Percentiles rank a stretch among this genome's conserved stretches.
phyloP scores from a whole-genome alignment of 2,888 invertebrate genomes.

The Colostygia pectinataria region DNA sequence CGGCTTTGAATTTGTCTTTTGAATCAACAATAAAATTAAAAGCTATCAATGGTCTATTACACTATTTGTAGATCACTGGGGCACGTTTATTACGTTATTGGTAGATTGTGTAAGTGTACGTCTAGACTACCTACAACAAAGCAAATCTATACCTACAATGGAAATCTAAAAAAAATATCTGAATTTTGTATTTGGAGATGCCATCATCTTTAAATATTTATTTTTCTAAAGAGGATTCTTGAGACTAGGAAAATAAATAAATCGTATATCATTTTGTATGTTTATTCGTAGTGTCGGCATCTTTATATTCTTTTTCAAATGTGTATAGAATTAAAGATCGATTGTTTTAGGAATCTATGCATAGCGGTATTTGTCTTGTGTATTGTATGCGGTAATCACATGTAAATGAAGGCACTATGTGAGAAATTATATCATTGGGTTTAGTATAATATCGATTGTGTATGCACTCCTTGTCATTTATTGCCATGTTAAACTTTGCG shows the following conservation, averaged over 20 bases:
- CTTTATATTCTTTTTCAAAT: slow-evolving; percentile 13
- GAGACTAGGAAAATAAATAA: too few relatives aligned
- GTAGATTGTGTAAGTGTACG: not conserved
- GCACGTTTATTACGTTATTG: slow-evolving; percentile 9
- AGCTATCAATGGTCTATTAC: slow-evolving; percentile 14
- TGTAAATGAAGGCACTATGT: slow-evolving; percentile 19
- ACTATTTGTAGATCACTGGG: slow-evolving; percentile 18
- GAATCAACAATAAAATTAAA: slow-evolving; percentile 22
- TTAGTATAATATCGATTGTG: slow-evolving; percentile 10
- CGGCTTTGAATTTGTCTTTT: slow-evolving; percentile 6
- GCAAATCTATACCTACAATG: too few relatives aligned
- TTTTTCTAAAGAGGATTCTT: too few relatives aligned
- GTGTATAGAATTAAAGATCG: slow-evolving; percentile 16
- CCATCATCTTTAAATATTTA: too few relatives aligned
- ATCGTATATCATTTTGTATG: not conserved
- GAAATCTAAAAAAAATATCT: too few relatives aligned
- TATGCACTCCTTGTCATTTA: slow-evolving; percentile 17
- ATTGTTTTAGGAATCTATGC: slow-evolving; percentile 11
- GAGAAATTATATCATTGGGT: slow-evolving; percentile 18
- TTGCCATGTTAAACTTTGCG: slow-evolving; percentile 5
- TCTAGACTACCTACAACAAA: too few relatives aligned
- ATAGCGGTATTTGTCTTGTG: slow-evolving; percentile 6
- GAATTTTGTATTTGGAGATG: too few relatives aligned
- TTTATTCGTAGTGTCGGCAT: slow-evolving; percentile 5
- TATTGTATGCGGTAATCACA: slow-evolving; percentile 13